These are phyloP conservation scores for Pelobates fuscus DNA, from an alignment of 2,113 vertebrate species.

Conservation along the genomic window DNA sequence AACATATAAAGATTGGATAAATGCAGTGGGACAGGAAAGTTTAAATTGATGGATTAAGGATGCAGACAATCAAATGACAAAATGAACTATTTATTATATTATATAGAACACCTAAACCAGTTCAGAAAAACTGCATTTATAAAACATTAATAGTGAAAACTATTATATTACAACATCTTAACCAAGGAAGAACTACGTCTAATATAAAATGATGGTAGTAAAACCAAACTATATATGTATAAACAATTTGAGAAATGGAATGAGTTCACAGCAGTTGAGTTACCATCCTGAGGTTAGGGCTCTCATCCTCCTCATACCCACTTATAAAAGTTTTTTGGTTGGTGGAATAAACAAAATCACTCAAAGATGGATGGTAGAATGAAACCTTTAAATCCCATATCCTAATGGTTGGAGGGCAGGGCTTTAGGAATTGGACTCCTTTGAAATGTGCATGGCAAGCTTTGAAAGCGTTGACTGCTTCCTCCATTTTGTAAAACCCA, in stretches of 20 bases:
- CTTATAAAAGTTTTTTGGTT: too few species aligned
- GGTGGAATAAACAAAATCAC: too few species aligned
- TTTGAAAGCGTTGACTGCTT: slow-evolving; percentile 55
- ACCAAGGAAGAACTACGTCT: neutral
- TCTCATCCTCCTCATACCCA: too few species aligned
- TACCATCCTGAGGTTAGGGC: too few species aligned
- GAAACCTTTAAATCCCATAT: neutral
- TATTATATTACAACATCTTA: slow-evolving; percentile 1
- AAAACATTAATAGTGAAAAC: slow-evolving; percentile 31
- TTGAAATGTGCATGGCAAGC: slow-evolving; percentile 50
- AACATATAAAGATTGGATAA: neutral
- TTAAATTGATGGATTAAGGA: neutral
- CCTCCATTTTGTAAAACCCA: slow-evolving; percentile 56
- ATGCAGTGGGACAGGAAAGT: neutral
- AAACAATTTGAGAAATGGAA: too few species aligned
- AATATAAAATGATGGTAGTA: neutral
- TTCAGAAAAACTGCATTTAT: neutral
- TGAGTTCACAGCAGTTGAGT: too few species aligned
- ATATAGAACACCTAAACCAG: neutral
- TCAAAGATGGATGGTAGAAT: neutral
- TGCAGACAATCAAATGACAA: neutral
- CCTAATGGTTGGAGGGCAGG: slow-evolving; percentile 24
- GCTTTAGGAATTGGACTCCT: slow-evolving; percentile 17
- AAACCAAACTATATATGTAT: too few species aligned
- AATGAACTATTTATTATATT: slow-evolving; percentile 30